A percentile compares a stretch with the other conserved stretches of the same genome.
Conservation (phyloP, 2,113 vertebrate species). For the Oxygymnocypris stewartii region DNA sequence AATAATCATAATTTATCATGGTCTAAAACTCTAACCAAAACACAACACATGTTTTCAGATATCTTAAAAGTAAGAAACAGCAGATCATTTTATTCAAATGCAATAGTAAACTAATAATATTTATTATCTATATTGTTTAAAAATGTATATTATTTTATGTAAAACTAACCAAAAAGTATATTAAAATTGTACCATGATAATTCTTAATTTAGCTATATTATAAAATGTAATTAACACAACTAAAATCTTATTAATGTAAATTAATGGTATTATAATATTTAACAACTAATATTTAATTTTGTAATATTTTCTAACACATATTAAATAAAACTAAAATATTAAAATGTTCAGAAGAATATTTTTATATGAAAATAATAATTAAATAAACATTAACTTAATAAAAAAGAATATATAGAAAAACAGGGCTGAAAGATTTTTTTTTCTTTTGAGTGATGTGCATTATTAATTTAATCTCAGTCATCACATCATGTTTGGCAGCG, state of each 20-base stretch:
- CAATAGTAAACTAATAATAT: too few species aligned
- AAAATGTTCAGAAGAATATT: too few species aligned
- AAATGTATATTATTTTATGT: too few species aligned
- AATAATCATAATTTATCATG: neutral
- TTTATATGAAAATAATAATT: too few species aligned
- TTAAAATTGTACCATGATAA: neutral
- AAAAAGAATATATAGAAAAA: too few species aligned
- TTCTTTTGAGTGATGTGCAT: neutral
- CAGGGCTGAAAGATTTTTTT: neutral
- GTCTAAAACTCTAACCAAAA: neutral
- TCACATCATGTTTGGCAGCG: neutral
- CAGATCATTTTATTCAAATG: too few species aligned
- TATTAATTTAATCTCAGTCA: slow-evolving; percentile 10
- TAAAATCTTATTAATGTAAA: neutral
- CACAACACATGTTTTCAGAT: neutral
- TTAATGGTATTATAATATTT: neutral
- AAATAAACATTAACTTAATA: too few species aligned
- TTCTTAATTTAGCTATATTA: neutral
- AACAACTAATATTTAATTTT: neutral
- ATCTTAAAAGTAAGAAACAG: neutral
- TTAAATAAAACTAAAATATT: neutral
- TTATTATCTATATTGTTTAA: too few species aligned
- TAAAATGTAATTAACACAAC: neutral
- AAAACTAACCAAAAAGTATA: too few species aligned
- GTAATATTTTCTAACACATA: neutral